Conservation (phyloP, 2,113 vertebrate species). For the Poeciliopsis prolifica region DNA sequence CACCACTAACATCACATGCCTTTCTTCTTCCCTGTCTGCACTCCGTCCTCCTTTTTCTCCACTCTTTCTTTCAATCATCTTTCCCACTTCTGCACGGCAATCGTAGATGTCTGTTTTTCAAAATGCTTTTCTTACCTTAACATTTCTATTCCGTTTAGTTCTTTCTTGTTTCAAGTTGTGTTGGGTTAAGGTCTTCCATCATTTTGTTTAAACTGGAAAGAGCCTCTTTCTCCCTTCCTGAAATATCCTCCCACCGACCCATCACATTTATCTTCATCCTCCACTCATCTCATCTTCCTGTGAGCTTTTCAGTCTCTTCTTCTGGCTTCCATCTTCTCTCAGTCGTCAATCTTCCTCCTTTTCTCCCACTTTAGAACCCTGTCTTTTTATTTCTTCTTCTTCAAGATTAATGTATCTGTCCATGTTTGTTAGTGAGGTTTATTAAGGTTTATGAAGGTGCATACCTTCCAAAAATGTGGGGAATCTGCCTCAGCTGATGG, state of each 20-base stretch:
- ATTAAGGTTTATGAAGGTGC: constrained; percentile 6
- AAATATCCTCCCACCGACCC: constrained; percentile 32
- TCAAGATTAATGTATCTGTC: constrained; percentile 39
- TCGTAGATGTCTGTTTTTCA: constrained; percentile 31
- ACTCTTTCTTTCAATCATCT: constrained; percentile 33
- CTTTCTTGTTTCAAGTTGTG: constrained; percentile 29
- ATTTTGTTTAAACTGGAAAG: constrained; percentile 58
- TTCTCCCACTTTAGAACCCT: constrained; percentile 25
- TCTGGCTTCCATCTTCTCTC: constrained; percentile 27
- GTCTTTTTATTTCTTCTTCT: constrained; percentile 16
- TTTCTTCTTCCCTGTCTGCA: constrained; percentile 20
- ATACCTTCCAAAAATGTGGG: constrained; percentile 2
- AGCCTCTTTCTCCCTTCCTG: constrained; percentile 25
- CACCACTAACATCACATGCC: constrained; percentile 20
- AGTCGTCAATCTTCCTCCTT: constrained; percentile 37
- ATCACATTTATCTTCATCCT: constrained; percentile 63
- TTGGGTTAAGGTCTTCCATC: constrained; percentile 41
- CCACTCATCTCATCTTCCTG: constrained; percentile 33
- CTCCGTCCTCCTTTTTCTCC: constrained; percentile 14
- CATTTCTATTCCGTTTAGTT: constrained; percentile 6
- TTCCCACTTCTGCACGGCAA: constrained; percentile 30
- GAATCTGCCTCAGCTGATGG: background rate
- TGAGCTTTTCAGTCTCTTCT: constrained; percentile 34
- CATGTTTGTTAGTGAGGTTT: constrained; percentile 19
- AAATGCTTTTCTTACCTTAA: constrained; percentile 12